These are phyloP conservation scores for Dinoponera quadriceps DNA, from an alignment of 1,140 invertebrate genomes.

Conservation along the genomic window DNA sequence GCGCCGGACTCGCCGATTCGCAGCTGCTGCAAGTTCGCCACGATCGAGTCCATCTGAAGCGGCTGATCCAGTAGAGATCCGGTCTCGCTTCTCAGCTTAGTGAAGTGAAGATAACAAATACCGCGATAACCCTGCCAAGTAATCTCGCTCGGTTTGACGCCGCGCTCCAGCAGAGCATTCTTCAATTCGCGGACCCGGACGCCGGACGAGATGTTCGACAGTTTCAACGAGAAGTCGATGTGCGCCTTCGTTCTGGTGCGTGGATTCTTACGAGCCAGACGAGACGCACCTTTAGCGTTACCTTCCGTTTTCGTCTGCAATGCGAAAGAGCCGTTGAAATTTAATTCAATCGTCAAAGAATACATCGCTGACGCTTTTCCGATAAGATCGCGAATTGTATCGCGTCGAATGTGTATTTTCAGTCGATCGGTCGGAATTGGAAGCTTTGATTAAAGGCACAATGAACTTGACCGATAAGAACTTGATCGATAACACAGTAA, in stretches of 20 bases:
- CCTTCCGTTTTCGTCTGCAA: constrained; percentile 67
- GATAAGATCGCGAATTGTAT: too few relatives aligned
- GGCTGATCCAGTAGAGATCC: constrained; percentile 79
- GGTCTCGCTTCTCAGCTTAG: constrained; percentile 85
- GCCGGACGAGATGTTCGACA: constrained; percentile 88
- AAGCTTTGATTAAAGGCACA: too few relatives aligned
- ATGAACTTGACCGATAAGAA: too few relatives aligned
- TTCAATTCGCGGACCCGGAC: constrained; percentile 89
- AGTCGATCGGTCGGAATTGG: too few relatives aligned
- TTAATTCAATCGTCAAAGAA: too few relatives aligned
- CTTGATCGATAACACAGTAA: too few relatives aligned
- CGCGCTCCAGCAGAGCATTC: constrained; percentile 87
- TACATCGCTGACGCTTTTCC: too few relatives aligned
- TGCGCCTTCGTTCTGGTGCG: constrained; percentile 66
- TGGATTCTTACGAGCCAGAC: constrained; percentile 54
- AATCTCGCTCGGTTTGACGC: constrained; percentile 89
- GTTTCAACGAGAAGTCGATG: constrained; percentile 87
- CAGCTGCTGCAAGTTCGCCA: constrained; percentile 86
- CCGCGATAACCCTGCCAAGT: constrained; percentile 89
- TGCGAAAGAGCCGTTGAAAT: neutral
- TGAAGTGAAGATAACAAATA: constrained; percentile 89
- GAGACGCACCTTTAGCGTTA: constrained; percentile 56
- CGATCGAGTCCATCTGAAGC: constrained; percentile 86
- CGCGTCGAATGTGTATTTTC: too few relatives aligned
- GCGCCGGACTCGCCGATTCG: constrained; percentile 82